Evolutionary conservation across 2,797 vertebrate genomes (phyloP).

Genomic region (Pseudochaenichthys georgianus): DNA sequence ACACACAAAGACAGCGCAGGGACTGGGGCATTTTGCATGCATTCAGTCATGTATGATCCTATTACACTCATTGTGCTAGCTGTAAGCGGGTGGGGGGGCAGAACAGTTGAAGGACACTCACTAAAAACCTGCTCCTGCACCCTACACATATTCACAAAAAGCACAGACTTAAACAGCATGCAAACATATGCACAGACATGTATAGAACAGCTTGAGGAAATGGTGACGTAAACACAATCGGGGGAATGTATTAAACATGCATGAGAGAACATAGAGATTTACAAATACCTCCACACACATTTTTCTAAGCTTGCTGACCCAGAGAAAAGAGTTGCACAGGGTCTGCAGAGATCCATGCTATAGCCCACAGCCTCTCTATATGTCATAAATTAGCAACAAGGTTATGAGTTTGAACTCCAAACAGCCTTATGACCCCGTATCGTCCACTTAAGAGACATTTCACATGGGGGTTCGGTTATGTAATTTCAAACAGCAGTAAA

Average conservation of each 20-base stretch:
- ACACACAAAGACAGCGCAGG: slow-evolving; percentile 38
- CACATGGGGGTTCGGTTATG: slow-evolving; percentile 23
- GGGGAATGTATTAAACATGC: slow-evolving; percentile 31
- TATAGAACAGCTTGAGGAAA: slow-evolving; percentile 9
- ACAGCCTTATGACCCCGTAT: slow-evolving; percentile 21
- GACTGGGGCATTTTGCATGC: slow-evolving; percentile 53
- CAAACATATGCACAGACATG: slow-evolving; percentile 16
- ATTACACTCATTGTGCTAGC: slow-evolving; percentile 51
- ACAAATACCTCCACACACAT: neutral
- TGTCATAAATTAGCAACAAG: slow-evolving; percentile 36
- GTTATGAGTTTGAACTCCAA: slow-evolving; percentile 48
- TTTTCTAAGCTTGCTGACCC: slow-evolving; percentile 13
- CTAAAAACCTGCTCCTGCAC: slow-evolving; percentile 13
- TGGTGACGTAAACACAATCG: neutral
- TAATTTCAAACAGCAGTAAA: slow-evolving; percentile 32
- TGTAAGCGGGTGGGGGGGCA: slow-evolving; percentile 3
- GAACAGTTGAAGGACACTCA: slow-evolving; percentile 41
- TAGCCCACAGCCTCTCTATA: slow-evolving; percentile 28
- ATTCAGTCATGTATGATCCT: slow-evolving; percentile 67
- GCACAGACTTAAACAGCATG: neutral
- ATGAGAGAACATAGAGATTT: slow-evolving; percentile 27
- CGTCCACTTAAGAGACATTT: slow-evolving; percentile 29
- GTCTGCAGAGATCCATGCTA: slow-evolving; percentile 34
- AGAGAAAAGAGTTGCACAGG: slow-evolving; percentile 16
- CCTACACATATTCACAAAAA: neutral